These are phyloP conservation scores for Steinernema khuongi DNA, from an alignment of 1,140 invertebrate genomes.

Conservation along the genomic window DNA sequence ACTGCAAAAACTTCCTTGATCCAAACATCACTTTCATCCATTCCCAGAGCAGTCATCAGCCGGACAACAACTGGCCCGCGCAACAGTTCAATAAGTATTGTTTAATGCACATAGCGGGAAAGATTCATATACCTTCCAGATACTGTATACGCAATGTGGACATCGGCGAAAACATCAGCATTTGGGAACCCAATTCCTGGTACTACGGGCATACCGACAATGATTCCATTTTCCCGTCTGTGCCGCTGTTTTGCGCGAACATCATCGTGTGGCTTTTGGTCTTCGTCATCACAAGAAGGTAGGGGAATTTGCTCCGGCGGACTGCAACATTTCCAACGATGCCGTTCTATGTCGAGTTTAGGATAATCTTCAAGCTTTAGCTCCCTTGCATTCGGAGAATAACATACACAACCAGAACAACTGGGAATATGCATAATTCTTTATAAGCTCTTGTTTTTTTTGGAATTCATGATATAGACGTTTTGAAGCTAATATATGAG, in stretches of 20 bases:
- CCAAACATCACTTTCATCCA: slow-evolving; percentile 4
- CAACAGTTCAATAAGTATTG: slow-evolving; percentile 35
- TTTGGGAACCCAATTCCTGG: slow-evolving; percentile 35
- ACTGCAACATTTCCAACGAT: slow-evolving; percentile 1
- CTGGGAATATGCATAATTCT: too few species aligned
- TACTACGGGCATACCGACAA: slow-evolving; percentile 24
- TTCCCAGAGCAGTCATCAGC: slow-evolving; percentile 13
- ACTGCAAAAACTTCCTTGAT: not conserved
- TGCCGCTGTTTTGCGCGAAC: slow-evolving; percentile 23
- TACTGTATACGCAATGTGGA: not conserved
- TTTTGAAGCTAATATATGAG: too few species aligned
- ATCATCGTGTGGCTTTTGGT: slow-evolving; percentile 28
- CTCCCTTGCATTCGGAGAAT: too few species aligned
- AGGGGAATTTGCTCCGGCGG: too few species aligned
- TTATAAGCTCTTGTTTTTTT: too few species aligned
- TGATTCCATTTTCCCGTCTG: slow-evolving; percentile 18
- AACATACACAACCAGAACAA: too few species aligned
- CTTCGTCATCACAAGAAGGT: slow-evolving; percentile 18
- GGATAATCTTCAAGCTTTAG: too few species aligned
- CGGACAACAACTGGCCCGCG: slow-evolving; percentile 38
- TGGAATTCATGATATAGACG: too few species aligned
- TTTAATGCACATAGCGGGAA: not conserved
- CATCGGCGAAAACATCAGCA: slow-evolving; percentile 4
- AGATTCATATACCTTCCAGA: slow-evolving; percentile 11
- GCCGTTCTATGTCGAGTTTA: not conserved